Evolutionary conservation across 1,140 invertebrate species (phyloP).

Genomic region (Maconellicoccus hirsutus): DNA sequence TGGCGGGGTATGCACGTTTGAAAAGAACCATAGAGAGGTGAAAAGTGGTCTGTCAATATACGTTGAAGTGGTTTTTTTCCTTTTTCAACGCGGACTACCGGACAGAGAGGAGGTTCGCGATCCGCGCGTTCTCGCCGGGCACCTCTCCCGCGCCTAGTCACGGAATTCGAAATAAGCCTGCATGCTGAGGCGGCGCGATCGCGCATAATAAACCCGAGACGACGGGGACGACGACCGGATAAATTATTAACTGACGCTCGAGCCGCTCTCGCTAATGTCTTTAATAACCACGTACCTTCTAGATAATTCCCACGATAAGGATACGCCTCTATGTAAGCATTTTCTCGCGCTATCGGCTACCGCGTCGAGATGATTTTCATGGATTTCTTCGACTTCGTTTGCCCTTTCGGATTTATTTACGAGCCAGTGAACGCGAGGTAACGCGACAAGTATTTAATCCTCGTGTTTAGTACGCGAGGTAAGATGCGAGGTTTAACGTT

Average conservation of each 20-base stretch:
- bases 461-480: too few species aligned
- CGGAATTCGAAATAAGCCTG: neutral
- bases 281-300: neutral
- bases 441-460: too few species aligned
- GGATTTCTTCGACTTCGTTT: too few species aligned
- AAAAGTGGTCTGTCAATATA: neutral
- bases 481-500: too few species aligned
- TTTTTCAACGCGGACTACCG: neutral
- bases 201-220: too few species aligned
- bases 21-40: too few species aligned
- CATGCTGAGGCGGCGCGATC: too few species aligned
- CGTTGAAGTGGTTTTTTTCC: too few species aligned
- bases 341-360: neutral
- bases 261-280: conserved; percentile 1
- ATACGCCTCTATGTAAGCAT: neutral
- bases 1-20: too few species aligned
- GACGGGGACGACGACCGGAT: neutral
- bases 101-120: neutral
- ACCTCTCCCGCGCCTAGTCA: neutral
- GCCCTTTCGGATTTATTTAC: too few species aligned
- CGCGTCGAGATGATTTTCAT: too few species aligned
- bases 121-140: neutral
- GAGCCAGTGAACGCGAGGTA: too few species aligned
- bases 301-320: conserved; percentile 8
- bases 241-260: neutral